These are phyloP conservation scores for Micronisus gabar DNA, from an alignment of 2,113 vertebrate genomes.

Conservation along the genomic window DNA sequence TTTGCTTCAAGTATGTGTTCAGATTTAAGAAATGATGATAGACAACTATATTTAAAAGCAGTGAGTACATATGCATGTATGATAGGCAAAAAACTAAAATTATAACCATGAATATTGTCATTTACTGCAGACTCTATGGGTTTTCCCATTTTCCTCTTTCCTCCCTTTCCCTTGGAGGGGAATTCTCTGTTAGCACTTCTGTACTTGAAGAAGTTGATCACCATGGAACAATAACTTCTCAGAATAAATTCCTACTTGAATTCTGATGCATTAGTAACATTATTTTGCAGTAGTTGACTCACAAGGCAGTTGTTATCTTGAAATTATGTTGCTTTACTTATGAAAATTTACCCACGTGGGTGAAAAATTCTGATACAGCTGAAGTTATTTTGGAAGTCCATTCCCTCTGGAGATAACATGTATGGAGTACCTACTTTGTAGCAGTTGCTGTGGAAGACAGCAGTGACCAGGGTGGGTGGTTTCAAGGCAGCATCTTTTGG, in stretches of 20 bases:
- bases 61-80: neutral
- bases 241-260: neutral
- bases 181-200: neutral
- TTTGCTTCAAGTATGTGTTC: neutral
- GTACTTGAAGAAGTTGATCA: neutral
- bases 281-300: neutral
- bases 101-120: neutral
- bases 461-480: neutral
- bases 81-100: neutral
- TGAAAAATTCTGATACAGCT: neutral
- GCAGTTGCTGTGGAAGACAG: neutral
- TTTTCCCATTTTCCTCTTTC: neutral
- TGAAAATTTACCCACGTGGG: neutral
- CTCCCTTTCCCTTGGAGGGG: neutral
- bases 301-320: neutral
- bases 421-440: neutral
- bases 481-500: neutral
- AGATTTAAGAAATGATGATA: neutral
- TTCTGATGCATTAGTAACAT: neutral
- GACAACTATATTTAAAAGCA: neutral
- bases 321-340: neutral
- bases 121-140: neutral
- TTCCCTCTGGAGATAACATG: accelerated
- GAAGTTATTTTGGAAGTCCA: neutral
- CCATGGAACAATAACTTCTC: neutral